These are phyloP conservation scores for Xylota sylvarum DNA, from an alignment of 2,888 invertebrate species.

Conservation along the genomic window DNA sequence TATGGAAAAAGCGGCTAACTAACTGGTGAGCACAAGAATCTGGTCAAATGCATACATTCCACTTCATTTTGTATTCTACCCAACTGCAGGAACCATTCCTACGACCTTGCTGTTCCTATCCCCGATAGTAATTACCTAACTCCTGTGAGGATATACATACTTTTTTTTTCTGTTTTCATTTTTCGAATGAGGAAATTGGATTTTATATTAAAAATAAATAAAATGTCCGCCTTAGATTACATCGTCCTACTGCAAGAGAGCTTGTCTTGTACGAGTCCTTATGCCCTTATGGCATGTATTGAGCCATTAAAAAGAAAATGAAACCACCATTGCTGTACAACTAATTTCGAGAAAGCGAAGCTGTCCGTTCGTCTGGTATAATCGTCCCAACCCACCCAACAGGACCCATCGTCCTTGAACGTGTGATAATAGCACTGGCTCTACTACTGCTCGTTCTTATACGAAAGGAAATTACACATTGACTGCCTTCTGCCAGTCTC, in stretches of 20 bases:
- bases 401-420: not conserved
- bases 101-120: not conserved
- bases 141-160: not conserved
- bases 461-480: constrained; percentile 22
- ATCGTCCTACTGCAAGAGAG: not conserved
- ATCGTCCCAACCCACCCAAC: not conserved
- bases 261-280: not conserved
- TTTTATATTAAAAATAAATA: constrained; percentile 38
- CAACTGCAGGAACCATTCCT: not conserved
- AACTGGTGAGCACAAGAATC: no score
- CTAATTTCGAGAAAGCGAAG: constrained; percentile 15
- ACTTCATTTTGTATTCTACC: no score
- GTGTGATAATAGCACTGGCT: not conserved
- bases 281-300: constrained; percentile 7
- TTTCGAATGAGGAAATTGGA: constrained; percentile 35
- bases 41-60: no score
- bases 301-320: constrained; percentile 10
- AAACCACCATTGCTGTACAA: constrained; percentile 13
- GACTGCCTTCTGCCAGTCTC: constrained; percentile 5
- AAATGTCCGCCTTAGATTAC: constrained; percentile 6
- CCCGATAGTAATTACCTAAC: not conserved
- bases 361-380: not conserved
- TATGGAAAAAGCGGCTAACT: no score
- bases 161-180: constrained; percentile 9
- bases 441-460: not conserved